Evolutionary conservation across 92 coral and sea anemone species (phyloP), one percentile per base, ranked within the genome.

Genomic region (Metridium senile): DNA sequence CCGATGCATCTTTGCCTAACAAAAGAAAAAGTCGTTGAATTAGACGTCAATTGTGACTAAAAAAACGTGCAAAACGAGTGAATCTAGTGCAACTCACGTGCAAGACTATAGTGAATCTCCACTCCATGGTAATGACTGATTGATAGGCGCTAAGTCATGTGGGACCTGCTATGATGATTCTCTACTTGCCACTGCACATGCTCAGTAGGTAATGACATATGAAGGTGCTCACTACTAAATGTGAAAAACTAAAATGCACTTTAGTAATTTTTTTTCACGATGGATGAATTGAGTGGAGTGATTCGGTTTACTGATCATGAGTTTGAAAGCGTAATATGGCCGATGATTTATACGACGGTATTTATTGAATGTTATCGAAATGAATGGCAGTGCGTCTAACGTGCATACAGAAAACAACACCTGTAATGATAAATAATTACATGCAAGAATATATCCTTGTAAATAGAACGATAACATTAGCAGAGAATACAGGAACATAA

Each of bases 1-100:
- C 72, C 26, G 81, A 35, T 31, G 27, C 81, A 10, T 76, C 72
- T 76, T 73, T 73, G 78, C 78, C 78, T 73, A 29, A 58, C 68
- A 73, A 23, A 30, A 73, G 6, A 73, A n/a, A 58, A 72, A 58
- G 21, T 34, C 57, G 32, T 9, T 58, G 2, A 58, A 34, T 73
- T 73, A 73, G 47, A 32, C 26, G 49, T 17, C 58, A 26, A 16
- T 17, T 28, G 26, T 6, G 28, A 8, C 31, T 8, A 1, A 19
- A 7, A 59, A 26, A 22, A 59, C 25, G 61, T 54, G 49, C 49
- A 39, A 39, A 39, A 39, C 13, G 49, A 39, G 6, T 6, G 49
- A 4, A 13, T 20, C 23, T 54, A 21, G 4, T 22, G 29, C 28
- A 59, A 59, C 59, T 22, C 65, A 59, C 65, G 59, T 59, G 65